Evolutionary conservation across 2,888 invertebrate species (phyloP).

Genomic region (Dasypolia templi): DNA sequence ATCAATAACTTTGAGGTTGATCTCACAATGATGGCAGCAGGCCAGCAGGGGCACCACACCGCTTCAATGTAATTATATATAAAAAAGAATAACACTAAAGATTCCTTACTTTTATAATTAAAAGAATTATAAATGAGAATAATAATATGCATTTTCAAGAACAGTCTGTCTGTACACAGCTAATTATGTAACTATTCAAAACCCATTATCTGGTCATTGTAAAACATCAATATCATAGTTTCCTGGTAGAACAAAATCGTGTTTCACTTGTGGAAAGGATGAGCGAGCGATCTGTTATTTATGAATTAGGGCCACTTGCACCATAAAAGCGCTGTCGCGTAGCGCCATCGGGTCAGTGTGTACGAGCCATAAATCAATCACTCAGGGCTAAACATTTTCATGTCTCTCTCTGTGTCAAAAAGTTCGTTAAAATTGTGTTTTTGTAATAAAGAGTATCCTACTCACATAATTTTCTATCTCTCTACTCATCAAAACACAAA

Average conservation of each 20-base stretch:
- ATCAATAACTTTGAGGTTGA: not conserved
- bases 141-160: not conserved
- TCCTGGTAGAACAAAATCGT: slow-evolving; percentile 30
- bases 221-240: slow-evolving; percentile 13
- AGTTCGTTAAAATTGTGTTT: no score
- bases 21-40: not conserved
- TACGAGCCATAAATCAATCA: no score
- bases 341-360: no score
- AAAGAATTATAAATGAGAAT: not conserved
- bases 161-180: not conserved
- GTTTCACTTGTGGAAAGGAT: slow-evolving; percentile 31
- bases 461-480: no score
- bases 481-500: not conserved
- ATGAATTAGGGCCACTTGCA: not conserved
- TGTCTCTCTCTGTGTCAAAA: no score
- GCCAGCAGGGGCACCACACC: not conserved
- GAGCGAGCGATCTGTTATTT: not conserved
- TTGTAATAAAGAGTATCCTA: no score
- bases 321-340: no score
- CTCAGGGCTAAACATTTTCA: not conserved
- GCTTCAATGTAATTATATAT: no score
- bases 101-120: not conserved
- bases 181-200: not conserved
- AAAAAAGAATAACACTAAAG: not conserved
- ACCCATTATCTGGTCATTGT: not conserved